A percentile compares a stretch with the other conserved stretches of the same genome.
phyloP scores from a whole-genome alignment of 2,113 vertebrate species.

The Pogona vitticeps region DNA sequence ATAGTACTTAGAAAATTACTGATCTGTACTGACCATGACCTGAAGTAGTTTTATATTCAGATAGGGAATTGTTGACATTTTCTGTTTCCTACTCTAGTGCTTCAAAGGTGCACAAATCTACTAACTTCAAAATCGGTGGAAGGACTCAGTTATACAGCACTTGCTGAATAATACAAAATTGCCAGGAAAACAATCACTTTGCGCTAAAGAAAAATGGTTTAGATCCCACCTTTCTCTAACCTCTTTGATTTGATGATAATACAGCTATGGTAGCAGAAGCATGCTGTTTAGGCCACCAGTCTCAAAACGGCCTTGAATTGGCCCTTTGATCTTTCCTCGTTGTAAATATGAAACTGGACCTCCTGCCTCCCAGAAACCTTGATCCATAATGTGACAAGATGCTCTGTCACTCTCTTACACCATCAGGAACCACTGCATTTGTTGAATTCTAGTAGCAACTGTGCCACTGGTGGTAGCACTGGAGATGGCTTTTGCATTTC shows the following conservation, averaged over 20 bases:
- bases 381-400: too few relatives aligned
- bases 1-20: not conserved
- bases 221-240: too few relatives aligned
- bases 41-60: not conserved
- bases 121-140: not conserved
- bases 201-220: not conserved
- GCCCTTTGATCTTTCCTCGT: too few relatives aligned
- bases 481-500: too few relatives aligned
- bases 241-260: not conserved
- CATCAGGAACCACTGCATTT: too few relatives aligned
- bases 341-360: too few relatives aligned
- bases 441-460: too few relatives aligned
- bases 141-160: not conserved
- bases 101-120: not conserved
- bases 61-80: conserved; percentile 29
- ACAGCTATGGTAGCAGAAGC: not conserved
- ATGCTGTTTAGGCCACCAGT: not conserved
- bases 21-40: not conserved
- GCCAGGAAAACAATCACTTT: not conserved
- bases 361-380: too few relatives aligned
- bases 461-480: too few relatives aligned
- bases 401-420: too few relatives aligned
- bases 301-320: not conserved
- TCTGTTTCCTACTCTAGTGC: not conserved
- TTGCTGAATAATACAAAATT: not conserved